Base-by-base conservation (phyloP, 2,888 invertebrate species). In the Lasioglossum leucozonium region DNA sequence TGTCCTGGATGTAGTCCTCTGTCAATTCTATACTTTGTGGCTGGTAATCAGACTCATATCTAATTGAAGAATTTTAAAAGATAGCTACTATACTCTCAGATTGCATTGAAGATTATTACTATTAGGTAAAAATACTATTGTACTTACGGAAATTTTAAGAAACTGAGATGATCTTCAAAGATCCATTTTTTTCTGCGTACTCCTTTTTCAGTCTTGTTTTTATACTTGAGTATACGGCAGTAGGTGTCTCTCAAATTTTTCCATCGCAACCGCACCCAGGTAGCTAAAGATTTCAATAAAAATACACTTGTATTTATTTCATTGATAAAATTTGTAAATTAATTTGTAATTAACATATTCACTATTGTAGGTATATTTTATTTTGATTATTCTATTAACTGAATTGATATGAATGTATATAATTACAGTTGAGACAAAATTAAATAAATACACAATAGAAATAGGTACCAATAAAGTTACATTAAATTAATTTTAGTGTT, bases 241-340 rank as follows among this genome's bases (percentile, higher is more conserved):
- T 95, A 95, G 0, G 95, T 95, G 47, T 94, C 95, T 11, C 94
- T 91, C 40, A 95, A 88, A 81, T 95, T 95, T 79, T 95, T 95
- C 95, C 95, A 95, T 78, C 93, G 91, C 0, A 93, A 83, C 88
- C 94, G 93, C 8, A 95, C 92, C 94, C 94, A 95, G 0, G 87
- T 88, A 26, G 93, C 95, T 95, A 16, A 34, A 77, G 26, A 91
- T 30, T 58, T 40, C 3, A 44, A 13, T 69, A 65, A 87, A 79
- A 51, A 30, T 65, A 44, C 37, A 84, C 30, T 67, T 10, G 26
- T 44, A 71, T 34, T 65, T 65, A 6, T 34, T 34, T 18, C 0
- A 0, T 30, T 18, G 16, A 65, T 62, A 3, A 65, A 34, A 65
- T 30, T 62, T 62, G 0, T 65, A 18, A 65, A 30, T 34, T 10